phyloP scores from a whole-genome alignment of 2,113 vertebrate genomes.

The Periophthalmus modestus region DNA sequence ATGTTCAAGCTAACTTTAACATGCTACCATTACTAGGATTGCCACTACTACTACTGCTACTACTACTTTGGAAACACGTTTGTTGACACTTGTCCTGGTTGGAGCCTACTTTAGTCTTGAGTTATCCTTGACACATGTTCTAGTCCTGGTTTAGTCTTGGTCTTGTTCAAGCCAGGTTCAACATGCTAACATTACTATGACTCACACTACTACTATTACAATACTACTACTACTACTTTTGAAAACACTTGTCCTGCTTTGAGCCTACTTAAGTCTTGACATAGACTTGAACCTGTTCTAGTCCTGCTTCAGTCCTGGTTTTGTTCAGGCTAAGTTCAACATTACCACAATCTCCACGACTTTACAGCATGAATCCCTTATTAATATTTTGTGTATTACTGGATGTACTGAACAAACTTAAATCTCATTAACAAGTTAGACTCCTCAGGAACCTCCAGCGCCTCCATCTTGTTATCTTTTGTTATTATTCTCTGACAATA shows the following conservation, averaged over 20 bases:
- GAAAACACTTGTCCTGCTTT: neutral
- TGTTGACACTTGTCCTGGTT: neutral
- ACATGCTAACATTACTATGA: too few species aligned
- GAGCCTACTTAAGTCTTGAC: neutral
- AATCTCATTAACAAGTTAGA: conserved; percentile 1
- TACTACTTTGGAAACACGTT: too few species aligned
- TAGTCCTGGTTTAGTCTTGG: neutral
- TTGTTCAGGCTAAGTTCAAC: too few species aligned
- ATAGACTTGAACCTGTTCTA: neutral
- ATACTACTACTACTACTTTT: too few species aligned
- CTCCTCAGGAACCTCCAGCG: neutral
- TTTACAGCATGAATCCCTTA: neutral
- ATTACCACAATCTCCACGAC: neutral
- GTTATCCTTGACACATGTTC: neutral
- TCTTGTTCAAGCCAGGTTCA: too few species aligned
- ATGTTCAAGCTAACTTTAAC: too few species aligned
- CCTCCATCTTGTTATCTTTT: conserved; percentile 23
- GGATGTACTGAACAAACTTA: neutral
- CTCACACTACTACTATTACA: too few species aligned
- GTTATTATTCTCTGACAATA: conserved; percentile 19
- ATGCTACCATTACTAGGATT: too few species aligned
- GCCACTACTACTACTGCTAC: too few species aligned
- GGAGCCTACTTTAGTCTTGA: neutral
- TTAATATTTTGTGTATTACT: neutral
- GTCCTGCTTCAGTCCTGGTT: neutral